phyloP scores from a whole-genome alignment of 1,140 invertebrate species.

The Vanessa atalanta region DNA sequence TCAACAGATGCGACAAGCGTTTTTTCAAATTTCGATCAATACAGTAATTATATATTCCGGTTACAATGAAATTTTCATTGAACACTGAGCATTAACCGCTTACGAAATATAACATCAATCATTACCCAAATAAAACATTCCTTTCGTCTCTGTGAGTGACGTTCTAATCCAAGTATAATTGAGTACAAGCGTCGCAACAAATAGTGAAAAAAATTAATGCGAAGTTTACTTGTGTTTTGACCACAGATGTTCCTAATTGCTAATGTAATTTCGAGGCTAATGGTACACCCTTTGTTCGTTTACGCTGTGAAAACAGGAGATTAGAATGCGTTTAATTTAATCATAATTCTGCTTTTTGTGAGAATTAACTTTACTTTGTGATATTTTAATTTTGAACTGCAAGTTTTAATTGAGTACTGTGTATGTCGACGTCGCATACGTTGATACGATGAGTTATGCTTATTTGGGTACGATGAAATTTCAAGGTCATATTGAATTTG shows the following conservation, averaged over 20 bases:
- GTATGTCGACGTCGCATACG: too few species aligned
- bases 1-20: too few species aligned
- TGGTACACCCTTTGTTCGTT: conserved; percentile 26
- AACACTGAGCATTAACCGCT: too few species aligned
- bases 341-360: not conserved
- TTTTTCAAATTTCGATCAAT: too few species aligned
- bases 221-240: conserved; percentile 25
- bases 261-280: conserved; percentile 38
- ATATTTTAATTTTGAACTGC: too few species aligned
- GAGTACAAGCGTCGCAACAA: not conserved
- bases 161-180: conserved; percentile 16
- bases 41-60: too few species aligned
- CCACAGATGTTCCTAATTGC: conserved; percentile 37
- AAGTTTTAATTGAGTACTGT: too few species aligned
- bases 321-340: conserved; percentile 21
- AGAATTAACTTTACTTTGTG: not conserved
- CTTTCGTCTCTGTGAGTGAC: not conserved
- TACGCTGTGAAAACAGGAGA: conserved; percentile 28
- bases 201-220: conserved; percentile 21
- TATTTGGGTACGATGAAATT: too few species aligned
- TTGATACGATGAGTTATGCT: too few species aligned
- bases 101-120: not conserved
- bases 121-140: not conserved
- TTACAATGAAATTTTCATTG: too few species aligned
- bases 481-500: too few species aligned